Conservation (phyloP, 1,140 invertebrate genomes). For the Drosophila carrolli region DNA sequence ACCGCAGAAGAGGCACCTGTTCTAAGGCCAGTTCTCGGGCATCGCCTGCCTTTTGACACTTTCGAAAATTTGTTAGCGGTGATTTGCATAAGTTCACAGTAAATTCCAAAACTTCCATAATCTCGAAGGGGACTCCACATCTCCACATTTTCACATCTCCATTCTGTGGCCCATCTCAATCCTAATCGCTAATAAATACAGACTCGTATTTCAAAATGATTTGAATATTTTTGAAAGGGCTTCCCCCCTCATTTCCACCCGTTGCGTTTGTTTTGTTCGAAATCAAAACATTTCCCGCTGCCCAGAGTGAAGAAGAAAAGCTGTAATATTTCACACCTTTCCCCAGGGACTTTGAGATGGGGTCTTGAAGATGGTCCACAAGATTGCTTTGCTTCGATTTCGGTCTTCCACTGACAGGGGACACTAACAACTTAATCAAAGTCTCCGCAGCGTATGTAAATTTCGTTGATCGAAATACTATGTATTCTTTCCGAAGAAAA, state of each 20-base stretch:
- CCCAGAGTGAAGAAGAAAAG: constrained; percentile 18
- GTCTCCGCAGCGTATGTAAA: constrained; percentile 6
- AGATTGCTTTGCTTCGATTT: constrained; percentile 8
- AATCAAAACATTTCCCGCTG: constrained; percentile 78
- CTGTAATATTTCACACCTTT: constrained; percentile 50
- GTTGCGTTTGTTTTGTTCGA: constrained; percentile 75
- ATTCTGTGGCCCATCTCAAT: constrained; percentile 8
- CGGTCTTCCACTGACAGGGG: background rate
- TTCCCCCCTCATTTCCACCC: constrained; percentile 29
- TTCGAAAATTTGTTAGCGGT: constrained; percentile 69
- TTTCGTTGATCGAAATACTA: constrained; percentile 19
- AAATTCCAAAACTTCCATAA: constrained; percentile 64
- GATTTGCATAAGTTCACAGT: constrained; percentile 80
- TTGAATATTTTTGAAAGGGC: constrained; percentile 74
- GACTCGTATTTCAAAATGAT: constrained; percentile 80
- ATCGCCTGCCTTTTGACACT: constrained; percentile 59
- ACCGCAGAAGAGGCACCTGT: constrained; percentile 21
- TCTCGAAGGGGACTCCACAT: constrained; percentile 9
- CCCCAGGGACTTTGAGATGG: constrained; percentile 3
- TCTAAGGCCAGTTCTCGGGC: constrained; percentile 14
- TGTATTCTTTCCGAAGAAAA: constrained; percentile 5
- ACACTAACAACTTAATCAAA: constrained; percentile 18
- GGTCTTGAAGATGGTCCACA: constrained; percentile 5
- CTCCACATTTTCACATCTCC: background rate
- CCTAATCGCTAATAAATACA: constrained; percentile 81